Percentiles rank a stretch among this genome's conserved stretches.
These are phyloP conservation scores for Rhaphigaster nebulosa DNA, from an alignment of 2,888 invertebrate species.

Conservation along the genomic window DNA sequence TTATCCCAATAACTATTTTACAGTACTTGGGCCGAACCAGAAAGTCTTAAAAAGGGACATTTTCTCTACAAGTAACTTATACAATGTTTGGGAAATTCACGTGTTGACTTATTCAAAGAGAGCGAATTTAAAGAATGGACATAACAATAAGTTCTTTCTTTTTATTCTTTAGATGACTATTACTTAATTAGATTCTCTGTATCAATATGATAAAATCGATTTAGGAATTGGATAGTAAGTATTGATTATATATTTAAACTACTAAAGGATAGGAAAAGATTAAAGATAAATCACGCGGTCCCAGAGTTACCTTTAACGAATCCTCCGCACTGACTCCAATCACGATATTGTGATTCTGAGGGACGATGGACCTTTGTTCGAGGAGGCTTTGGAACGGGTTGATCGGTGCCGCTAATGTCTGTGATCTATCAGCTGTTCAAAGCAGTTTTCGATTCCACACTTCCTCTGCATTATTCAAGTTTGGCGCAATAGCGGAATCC, in stretches of 20 bases:
- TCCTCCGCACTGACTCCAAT: not conserved
- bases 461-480: not conserved
- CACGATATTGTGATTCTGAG: not conserved
- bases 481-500: not conserved
- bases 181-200: no score
- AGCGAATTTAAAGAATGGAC: no score
- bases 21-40: no score
- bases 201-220: not conserved
- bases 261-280: not conserved
- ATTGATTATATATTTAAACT: not conserved
- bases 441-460: not conserved
- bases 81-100: no score
- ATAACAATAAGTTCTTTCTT: no score
- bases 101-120: no score
- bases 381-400: not conserved
- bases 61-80: no score
- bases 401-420: not conserved
- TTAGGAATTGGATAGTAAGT: not conserved
- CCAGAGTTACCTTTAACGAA: not conserved
- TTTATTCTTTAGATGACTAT: no score
- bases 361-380: slow-evolving; percentile 10
- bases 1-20: no score
- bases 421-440: not conserved
- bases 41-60: no score
- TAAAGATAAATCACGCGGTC: not conserved